Evolutionary conservation across 2,113 vertebrate genomes (phyloP).

Genomic region (Archilochus colubris): DNA sequence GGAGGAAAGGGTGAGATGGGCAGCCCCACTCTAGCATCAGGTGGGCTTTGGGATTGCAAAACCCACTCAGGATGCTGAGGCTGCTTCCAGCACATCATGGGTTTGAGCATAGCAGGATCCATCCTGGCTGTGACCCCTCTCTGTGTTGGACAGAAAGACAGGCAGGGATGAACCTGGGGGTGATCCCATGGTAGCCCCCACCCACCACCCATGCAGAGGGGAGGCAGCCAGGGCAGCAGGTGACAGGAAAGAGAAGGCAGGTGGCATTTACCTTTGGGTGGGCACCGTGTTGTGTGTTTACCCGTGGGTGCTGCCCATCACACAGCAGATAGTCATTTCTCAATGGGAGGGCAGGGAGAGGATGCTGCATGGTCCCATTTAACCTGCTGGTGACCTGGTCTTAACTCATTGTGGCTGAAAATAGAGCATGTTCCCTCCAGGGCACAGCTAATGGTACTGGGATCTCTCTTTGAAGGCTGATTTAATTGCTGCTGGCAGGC

Average conservation of each 20-base stretch:
- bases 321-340: conserved; percentile 33
- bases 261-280: background rate
- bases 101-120: background rate
- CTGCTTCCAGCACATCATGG: background rate
- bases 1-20: background rate
- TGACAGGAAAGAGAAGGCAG: background rate
- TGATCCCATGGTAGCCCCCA: background rate
- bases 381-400: conserved; percentile 72
- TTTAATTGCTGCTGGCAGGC: conserved; percentile 69
- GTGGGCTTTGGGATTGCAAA: background rate
- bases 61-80: background rate
- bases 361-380: conserved; percentile 56
- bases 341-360: conserved; percentile 51
- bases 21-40: background rate
- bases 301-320: conserved; percentile 21
- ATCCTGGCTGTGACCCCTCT: fast-evolving
- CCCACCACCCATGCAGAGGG: background rate
- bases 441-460: conserved; percentile 61
- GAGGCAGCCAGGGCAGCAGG: background rate
- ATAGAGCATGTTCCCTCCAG: conserved; percentile 60
- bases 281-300: fast-evolving
- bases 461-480: conserved; percentile 53
- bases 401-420: conserved; percentile 70
- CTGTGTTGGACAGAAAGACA: background rate
- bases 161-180: background rate